Conservation (phyloP, 2,888 invertebrate genomes). For the Anthrax anthrax region DNA sequence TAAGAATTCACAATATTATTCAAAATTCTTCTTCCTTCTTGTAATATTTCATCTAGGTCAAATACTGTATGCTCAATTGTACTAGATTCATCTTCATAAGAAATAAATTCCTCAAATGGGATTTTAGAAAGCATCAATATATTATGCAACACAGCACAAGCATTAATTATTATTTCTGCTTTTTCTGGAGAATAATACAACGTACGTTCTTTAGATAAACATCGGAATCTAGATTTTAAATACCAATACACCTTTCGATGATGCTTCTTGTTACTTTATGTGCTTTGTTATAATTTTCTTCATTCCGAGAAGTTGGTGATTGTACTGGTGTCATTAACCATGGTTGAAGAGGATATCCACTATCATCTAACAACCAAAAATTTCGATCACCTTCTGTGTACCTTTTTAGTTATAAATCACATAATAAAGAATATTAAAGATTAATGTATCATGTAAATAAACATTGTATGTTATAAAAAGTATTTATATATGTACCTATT, state of each 20-base stretch:
- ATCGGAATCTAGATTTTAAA: conserved; percentile 1
- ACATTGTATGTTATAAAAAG: too few relatives aligned
- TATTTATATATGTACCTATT: not conserved
- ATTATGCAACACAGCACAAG: not conserved
- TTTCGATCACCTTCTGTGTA: not conserved
- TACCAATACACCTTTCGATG: not conserved
- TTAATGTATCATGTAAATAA: too few relatives aligned
- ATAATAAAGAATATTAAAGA: too few relatives aligned
- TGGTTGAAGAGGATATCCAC: conserved; percentile 9
- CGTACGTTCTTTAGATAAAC: not conserved
- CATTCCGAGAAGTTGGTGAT: not conserved
- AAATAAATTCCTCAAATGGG: not conserved
- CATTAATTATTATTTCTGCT: conserved; percentile 1
- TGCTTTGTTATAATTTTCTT: not conserved
- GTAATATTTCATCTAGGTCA: not conserved
- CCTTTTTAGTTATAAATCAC: not conserved
- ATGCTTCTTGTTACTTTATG: not conserved
- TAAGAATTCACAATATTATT: not conserved
- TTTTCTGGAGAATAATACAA: not conserved
- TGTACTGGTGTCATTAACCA: conserved; percentile 1
- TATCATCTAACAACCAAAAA: conserved; percentile 9
- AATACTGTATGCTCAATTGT: not conserved
- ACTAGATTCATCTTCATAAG: not conserved
- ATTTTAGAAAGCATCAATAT: not conserved
- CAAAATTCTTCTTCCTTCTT: not conserved